Evolutionary conservation across 2,797 vertebrate species (phyloP), one percentile per base, ranked within the genome.

Genomic region (Cyclopterus lumpus): DNA sequence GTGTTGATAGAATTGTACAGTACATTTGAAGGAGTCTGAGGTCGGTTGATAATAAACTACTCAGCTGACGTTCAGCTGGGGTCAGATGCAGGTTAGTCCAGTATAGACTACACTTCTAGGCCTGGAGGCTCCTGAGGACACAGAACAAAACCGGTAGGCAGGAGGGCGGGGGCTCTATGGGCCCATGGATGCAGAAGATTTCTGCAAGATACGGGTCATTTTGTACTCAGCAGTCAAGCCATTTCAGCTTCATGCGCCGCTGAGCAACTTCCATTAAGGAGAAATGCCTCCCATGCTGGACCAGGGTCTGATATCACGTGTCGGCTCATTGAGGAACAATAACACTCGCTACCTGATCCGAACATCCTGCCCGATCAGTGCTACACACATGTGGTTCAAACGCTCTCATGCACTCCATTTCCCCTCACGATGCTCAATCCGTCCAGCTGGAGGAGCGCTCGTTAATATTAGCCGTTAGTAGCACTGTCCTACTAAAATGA

Each of bases 71-170:
- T 49, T 40, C 40, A 55, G 30, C 53, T 46, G 60, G 38, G 68
- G 55, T 71, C 62, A 69, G 28, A 18, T 48, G 24, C n/a, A 32
- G 48, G 51, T 60, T 36, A 65, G 28, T 48, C 28, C 28, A 49
- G n/a, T 49, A 49, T 9, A 8, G 18, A 20, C 46, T 9, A n/a
- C 46, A 49, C n/a, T 20, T n/a, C 5, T 9, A n/a, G 46, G 8
- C 46, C 46, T 9, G 46, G 6, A 18, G 46, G 44, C 44, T 48
- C 16, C 46, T 48, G 6, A 48, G 46, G 46, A 42, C 11, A 2
- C 12, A 16, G 36, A 38, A 38, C 36, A 9, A 38, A 38, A 38
- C 36, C 10, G 36, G 10, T 26, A 28, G 26, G 2, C 2, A n/a
- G n/a, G n/a, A n/a, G n/a, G 26, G 26, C 26, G 26, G 26, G 26